Evolutionary conservation across 1,140 invertebrate genomes (phyloP), one percentile per base, ranked within the genome.

Genomic region (Yoshiicerus persimilis): DNA sequence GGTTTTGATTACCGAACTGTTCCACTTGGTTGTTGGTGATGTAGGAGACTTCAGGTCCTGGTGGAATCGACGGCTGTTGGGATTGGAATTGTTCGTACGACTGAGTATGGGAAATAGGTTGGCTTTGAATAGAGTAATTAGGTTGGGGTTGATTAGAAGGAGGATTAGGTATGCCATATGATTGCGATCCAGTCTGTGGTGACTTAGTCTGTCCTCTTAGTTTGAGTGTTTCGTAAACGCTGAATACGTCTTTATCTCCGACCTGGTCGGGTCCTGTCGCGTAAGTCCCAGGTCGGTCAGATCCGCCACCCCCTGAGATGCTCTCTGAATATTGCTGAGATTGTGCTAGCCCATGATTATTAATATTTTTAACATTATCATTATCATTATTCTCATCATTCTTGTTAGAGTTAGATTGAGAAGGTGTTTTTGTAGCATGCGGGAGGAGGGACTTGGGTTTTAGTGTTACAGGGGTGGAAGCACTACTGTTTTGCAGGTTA

Each of bases 201-300:
- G 34, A 41, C 36, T 41, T 80, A 66, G 56, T 86, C 27, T 75
- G 89, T 89, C 87, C 87, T 86, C 89, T 39, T 83, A 86, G 20
- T 75, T 88, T 83, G 77, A 89, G 86, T 70, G 86, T 32, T 87
- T 88, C 87, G 87, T 88, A 88, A 41, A 89, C 87, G 41, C 32
- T 88, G 89, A 89, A 89, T 56, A 86, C 84, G 85, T 89, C 89
- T 88, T 86, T 86, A 66, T 56, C 34, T n/a, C 87, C 87, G 85
- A 86, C 88, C 83, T 85, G 87, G 86, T 87, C 83, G 83, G 64
- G 47, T 56, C 77, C 66, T 75, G 88, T 89, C 88, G 80, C 88
- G 84, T 86, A 89, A 75, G 66, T 39, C n/a, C 39, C 87, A 84
- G 88, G 83, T 87, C 88, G 83, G 88, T 87, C 86, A 66, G 36